These are phyloP conservation scores for Druceiella hillmani DNA, from an alignment of 2,888 invertebrate genomes.

Conservation along the genomic window DNA sequence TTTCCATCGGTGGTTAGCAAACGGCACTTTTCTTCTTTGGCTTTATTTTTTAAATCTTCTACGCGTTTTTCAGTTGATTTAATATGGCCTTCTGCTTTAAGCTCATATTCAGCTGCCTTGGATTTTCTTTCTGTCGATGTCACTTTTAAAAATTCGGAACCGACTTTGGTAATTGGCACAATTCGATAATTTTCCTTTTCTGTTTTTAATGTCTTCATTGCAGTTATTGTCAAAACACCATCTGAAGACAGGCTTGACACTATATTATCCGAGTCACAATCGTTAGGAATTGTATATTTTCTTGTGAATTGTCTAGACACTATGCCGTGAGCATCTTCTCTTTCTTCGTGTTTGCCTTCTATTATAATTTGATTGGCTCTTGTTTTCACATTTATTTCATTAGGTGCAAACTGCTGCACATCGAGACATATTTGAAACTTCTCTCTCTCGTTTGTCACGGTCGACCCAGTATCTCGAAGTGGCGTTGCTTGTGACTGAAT, in stretches of 20 bases:
- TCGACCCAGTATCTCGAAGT: slow-evolving; percentile 30
- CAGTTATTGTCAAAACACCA: slow-evolving; percentile 30
- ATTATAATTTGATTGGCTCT: slow-evolving; percentile 55
- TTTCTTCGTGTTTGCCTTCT: slow-evolving; percentile 50
- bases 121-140: no score
- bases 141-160: no score
- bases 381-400: slow-evolving; percentile 64
- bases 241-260: slow-evolving; percentile 32
- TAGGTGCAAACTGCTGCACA: slow-evolving; percentile 62
- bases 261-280: slow-evolving; percentile 29
- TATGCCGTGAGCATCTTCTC: slow-evolving; percentile 41
- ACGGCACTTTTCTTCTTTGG: slow-evolving; percentile 1
- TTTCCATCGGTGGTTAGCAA: not conserved
- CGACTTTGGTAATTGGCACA: slow-evolving; percentile 27
- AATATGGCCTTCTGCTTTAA: no score
- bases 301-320: slow-evolving; percentile 44
- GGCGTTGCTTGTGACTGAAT: slow-evolving; percentile 12
- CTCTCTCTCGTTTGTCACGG: slow-evolving; percentile 31
- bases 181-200: slow-evolving; percentile 26
- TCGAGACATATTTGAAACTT: slow-evolving; percentile 56
- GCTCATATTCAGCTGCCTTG: no score
- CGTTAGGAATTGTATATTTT: slow-evolving; percentile 38
- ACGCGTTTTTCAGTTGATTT: no score
- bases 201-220: slow-evolving; percentile 23
- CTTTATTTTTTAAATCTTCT: no score